Evolutionary conservation across 1,140 invertebrate species (phyloP), one percentile per base, ranked within the genome.

Genomic region (Apis dorsata): DNA sequence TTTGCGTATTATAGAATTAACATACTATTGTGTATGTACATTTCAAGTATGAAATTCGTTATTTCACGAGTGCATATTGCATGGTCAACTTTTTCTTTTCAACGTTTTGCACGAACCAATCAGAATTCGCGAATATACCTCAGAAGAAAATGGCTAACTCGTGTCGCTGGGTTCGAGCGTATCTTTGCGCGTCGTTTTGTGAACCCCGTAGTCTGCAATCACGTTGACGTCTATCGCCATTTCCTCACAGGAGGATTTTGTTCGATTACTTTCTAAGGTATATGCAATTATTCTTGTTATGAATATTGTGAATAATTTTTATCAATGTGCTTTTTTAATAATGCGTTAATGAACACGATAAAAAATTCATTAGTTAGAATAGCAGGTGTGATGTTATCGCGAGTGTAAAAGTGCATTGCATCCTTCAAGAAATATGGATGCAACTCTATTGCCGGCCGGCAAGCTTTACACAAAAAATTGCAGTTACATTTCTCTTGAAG

Each of bases 211-310:
- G 92, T 93, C 94, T 94, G 94, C 95, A 95, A 95, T 96, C 96
- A 96, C 96, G 96, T 96, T 96, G 96, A 96, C 96, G 96, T 96
- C 95, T 95, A 95, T 95, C 96, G 96, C 96, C 96, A 96, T 96
- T 96, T 96, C 92, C 92, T 93, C 92, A 89, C 88, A 81, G 88
- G 90, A 83, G 89, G 90, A 87, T 87, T 86, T 85, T 77, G 87
- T 90, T 86, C 88, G 81, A 89, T 89, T 88, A 90, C 87, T 89
- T 89, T 87, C 74, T 85, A 86, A 92, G 91, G 91, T 92, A 92
- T 88, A 74, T 72, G 28, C 57, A 51, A 72, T 24, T 69, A 72
- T 74, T 59, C 55, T 44, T 10, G 11, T 11, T 49, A 24, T 15
- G 34, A 62, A 15, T 34, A 44, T 53, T 19, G 44, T 24, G 13